These are phyloP conservation scores for Patella depressa DNA, from an alignment of 2,888 invertebrate genomes.

Conservation along the genomic window DNA sequence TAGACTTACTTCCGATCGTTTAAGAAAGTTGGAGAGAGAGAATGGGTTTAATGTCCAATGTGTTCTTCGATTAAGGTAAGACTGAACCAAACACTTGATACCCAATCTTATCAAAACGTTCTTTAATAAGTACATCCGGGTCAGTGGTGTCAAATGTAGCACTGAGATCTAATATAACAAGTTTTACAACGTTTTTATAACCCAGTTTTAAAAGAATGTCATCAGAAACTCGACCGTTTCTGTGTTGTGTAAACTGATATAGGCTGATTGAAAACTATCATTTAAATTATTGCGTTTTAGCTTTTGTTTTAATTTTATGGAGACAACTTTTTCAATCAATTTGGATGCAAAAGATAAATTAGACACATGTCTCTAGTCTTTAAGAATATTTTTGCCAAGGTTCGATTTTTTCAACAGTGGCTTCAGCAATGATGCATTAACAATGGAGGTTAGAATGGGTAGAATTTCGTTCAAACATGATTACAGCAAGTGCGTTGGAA, in stretches of 20 bases:
- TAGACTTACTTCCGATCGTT: too few species aligned
- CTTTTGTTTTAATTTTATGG: background rate
- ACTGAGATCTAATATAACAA: background rate
- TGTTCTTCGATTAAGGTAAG: background rate
- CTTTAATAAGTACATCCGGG: background rate
- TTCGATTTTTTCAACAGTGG: background rate
- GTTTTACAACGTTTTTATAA: background rate
- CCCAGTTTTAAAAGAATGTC: conserved; percentile 3
- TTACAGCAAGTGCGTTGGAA: too few species aligned
- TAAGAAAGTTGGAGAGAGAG: too few species aligned
- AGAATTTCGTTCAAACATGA: too few species aligned
- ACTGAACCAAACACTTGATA: background rate
- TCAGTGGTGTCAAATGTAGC: background rate
- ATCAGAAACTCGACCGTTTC: background rate
- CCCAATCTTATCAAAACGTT: background rate
- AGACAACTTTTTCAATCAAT: background rate
- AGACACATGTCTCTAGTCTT: background rate
- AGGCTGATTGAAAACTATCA: too few species aligned
- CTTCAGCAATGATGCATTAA: background rate
- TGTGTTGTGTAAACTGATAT: background rate
- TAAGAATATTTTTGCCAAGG: background rate
- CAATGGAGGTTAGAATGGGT: background rate
- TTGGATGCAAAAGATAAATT: background rate
- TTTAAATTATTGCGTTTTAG: background rate
- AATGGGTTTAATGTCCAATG: background rate